phyloP scores from a whole-genome alignment of 2,113 vertebrate species.

The Trogon surrucura region DNA sequence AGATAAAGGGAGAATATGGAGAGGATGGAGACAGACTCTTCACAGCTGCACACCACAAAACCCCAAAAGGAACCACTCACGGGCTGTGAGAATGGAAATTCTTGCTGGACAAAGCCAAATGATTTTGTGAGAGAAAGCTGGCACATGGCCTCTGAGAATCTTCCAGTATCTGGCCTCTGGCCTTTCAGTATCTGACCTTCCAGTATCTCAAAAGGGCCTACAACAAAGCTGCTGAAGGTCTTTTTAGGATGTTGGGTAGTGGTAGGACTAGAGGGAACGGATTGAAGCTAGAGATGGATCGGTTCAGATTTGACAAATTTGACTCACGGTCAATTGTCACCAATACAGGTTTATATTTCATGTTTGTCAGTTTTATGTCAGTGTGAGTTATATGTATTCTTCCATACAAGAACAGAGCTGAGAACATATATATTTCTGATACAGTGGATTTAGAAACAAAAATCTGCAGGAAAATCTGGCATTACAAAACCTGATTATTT shows the following conservation, averaged over 20 bases:
- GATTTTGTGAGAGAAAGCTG: neutral
- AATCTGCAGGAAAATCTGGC: neutral
- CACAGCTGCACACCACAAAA: neutral
- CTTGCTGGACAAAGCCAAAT: neutral
- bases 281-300: too few species aligned
- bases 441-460: neutral
- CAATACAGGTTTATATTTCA: neutral
- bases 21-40: neutral
- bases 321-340: neutral
- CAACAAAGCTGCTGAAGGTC: too few species aligned
- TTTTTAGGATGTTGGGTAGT: too few species aligned
- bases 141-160: neutral
- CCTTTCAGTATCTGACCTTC: too few species aligned
- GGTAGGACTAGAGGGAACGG: too few species aligned
- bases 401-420: neutral
- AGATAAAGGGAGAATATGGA: neutral
- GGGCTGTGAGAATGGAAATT: neutral
- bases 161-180: too few species aligned
- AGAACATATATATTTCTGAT: neutral
- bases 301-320: neutral
- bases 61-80: rapidly evolving
- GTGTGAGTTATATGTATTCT: neutral
- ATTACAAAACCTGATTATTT: neutral
- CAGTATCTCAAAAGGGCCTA: too few species aligned
- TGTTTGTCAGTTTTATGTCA: neutral